Evolutionary conservation across 2,888 invertebrate species (phyloP), one percentile per base, ranked within the genome.

Genomic region (Drosophila eohydei): DNA sequence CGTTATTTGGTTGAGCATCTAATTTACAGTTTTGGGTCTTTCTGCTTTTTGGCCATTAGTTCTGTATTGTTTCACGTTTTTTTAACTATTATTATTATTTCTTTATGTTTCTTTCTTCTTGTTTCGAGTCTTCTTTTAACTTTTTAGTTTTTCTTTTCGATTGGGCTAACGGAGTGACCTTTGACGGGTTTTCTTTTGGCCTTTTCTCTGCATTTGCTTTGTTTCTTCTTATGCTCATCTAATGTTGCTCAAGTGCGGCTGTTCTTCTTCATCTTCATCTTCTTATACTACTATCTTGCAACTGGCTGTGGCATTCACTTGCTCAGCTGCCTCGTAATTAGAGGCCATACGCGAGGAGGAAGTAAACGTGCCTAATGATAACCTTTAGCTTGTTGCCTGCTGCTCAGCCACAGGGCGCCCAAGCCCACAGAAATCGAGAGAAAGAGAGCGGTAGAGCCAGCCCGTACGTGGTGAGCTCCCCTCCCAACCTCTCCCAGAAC

Each of bases 281-380:
- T 38, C 57, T 8, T 28, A 26, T 14, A 60, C 32, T 21, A n/a
- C 40, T 4, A 32, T 36, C 61, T 66, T 34, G 51, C 34, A 46
- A 38, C 52, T 40, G 59, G 59, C 55, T 67, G 40, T 67, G 66
- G 78, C 78, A 72, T 75, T 56, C 54, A 81, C 52, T 71, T 74
- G 80, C 52, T 57, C 71, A 65, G 61, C 65, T 74, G 57, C 58
- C 80, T 68, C 74, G 70, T 85, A 84, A 84, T 89, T 84, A 89
- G 89, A 85, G 84, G 71, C 69, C 74, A 63, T 77, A 81, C 74
- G 78, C 72, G 79, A 68, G 74, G 83, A 77, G 81, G 81, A 83
- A 88, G 89, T 88, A 83, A 89, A 87, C 87, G 81, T 78, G 90
- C 86, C 90, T 85, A 85, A 85, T 86, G 89, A 86, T 85, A 85